Evolutionary conservation across 2,113 vertebrate species (phyloP), one percentile per base, ranked within the genome.

Genomic region (Dolichotis patagonum): DNA sequence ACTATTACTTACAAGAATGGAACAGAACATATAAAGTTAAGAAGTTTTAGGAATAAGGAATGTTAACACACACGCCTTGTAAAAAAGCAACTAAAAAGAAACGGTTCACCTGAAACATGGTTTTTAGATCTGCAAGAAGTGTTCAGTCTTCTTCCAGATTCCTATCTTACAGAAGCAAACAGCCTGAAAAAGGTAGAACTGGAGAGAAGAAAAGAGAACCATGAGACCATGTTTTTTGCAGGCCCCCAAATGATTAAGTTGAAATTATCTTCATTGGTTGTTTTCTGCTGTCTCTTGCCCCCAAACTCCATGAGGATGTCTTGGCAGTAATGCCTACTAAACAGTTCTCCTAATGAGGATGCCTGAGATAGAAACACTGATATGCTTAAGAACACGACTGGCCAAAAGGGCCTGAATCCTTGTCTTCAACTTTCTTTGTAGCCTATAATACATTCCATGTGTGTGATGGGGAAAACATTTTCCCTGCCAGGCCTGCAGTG

Each of bases 81-180:
- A 56, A 94, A 90, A 91, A 85, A 38, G 14, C 60, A 58, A 77
- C 14, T 81, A 65, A 16, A n/a, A 90, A n/a, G 52, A 88, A 82
- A 75, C 17, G 78, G 38, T 65, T 96, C 90, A 96, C 95, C 92
- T 93, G 90, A 93, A 67, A 88, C 96, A 95, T 96, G 80, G 26
- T 83, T 84, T 93, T 93, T 85, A 96, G 26, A 91, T 6, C 71
- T 93, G 41, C 0, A 90, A 93, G 69, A 94, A 88, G 92, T 73
- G 49, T 96, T 58, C 22, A 30, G 26, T 93, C 63, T n/a, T 97
- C 90, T 92, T 94, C 78, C 83, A 83, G 73, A 54, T 83, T 93
- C 19, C 87, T 86, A 86, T 89, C 17, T 93, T 78, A 94, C 80
- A 89, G 63, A 93, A 84, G 82, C 41, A 81, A 9, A 94, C 28